phyloP scores from a whole-genome alignment of 2,113 vertebrate species.

The Puffinus mauretanicus region DNA sequence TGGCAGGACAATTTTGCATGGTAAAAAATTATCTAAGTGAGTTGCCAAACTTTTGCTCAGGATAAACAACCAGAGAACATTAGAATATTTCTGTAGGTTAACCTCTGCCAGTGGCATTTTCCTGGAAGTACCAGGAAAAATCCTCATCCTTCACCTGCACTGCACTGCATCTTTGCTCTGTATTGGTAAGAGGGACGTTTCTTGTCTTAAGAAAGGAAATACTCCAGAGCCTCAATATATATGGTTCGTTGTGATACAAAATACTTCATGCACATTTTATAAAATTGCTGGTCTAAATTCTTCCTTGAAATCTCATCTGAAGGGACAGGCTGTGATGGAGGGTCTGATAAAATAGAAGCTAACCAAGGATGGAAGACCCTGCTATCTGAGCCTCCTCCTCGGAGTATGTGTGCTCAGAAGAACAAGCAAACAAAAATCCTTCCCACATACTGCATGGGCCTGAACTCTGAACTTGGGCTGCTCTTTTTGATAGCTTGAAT shows the following conservation, averaged over 20 bases:
- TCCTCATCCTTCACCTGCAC: neutral
- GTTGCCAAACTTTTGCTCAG: neutral
- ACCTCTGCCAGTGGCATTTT: neutral
- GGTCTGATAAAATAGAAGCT: neutral
- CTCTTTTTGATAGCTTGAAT: neutral
- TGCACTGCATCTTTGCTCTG: neutral
- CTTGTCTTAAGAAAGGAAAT: neutral
- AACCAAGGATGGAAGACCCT: neutral
- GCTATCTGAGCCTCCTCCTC: neutral
- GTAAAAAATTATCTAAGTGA: neutral
- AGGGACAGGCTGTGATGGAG: neutral
- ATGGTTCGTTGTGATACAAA: neutral
- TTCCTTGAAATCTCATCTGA: neutral
- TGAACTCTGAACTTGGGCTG: neutral
- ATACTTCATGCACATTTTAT: neutral
- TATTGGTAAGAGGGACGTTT: neutral
- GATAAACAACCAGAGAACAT: neutral
- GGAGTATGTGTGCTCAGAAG: neutral
- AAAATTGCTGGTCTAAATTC: neutral
- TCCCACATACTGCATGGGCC: accelerated
- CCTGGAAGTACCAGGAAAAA: neutral
- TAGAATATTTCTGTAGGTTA: neutral
- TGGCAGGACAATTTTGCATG: neutral
- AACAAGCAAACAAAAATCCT: neutral
- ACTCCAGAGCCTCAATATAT: neutral